Conservation (phyloP, 2,888 invertebrate species). For the Lepeophtheirus nordmannii region DNA sequence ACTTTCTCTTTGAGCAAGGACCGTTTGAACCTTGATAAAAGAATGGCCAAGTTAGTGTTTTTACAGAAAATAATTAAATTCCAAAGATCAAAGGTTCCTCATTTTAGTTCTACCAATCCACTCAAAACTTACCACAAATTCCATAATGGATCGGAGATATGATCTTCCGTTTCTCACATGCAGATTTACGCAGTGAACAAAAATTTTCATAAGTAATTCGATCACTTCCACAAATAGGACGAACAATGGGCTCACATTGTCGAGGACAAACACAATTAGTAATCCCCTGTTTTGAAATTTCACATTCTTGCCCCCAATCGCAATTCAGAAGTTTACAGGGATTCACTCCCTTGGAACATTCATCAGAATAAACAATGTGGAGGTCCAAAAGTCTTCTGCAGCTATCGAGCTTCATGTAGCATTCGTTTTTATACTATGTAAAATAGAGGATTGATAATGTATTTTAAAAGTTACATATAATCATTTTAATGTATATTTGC, state of each 20-base stretch:
- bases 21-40: constrained; percentile 30
- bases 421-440: constrained; percentile 51
- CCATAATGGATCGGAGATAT: constrained; percentile 46
- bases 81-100: neutral
- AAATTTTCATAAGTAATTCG: constrained; percentile 40
- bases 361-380: constrained; percentile 61
- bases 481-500: too few relatives aligned
- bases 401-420: constrained; percentile 57
- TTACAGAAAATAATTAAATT: constrained; percentile 17
- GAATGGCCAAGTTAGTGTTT: constrained; percentile 25
- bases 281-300: constrained; percentile 60
- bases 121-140: constrained; percentile 44
- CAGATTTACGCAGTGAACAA: constrained; percentile 37
- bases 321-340: constrained; percentile 67
- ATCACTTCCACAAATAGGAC: constrained; percentile 41
- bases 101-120: too few relatives aligned
- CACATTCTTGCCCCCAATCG: constrained; percentile 59
- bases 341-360: constrained; percentile 66
- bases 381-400: constrained; percentile 57
- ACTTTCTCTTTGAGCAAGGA: constrained; percentile 39
- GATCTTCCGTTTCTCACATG: constrained; percentile 39
- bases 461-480: too few relatives aligned
- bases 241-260: constrained; percentile 54
- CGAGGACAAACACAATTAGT: constrained; percentile 70
- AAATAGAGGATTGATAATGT: constrained; percentile 1